These are phyloP conservation scores for Adoxophyes honmai DNA, from an alignment of 1,140 invertebrate genomes.

Conservation along the genomic window DNA sequence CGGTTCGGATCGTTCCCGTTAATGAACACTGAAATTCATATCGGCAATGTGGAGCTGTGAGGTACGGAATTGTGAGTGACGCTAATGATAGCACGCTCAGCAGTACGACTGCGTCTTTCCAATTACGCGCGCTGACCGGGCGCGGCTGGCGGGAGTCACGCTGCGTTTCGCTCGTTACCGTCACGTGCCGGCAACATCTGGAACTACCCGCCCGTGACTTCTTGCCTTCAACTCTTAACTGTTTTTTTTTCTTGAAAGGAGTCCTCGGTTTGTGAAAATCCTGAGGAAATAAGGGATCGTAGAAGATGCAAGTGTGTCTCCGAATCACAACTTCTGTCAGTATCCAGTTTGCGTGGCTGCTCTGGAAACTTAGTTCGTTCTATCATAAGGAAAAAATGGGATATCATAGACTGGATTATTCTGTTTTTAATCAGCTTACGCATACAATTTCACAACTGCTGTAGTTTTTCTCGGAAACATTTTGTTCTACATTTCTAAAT, in stretches of 20 bases:
- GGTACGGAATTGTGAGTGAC: constrained; percentile 63
- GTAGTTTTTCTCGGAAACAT: no score
- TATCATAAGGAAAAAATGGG: no score
- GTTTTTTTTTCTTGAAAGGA: background rate
- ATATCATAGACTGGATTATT: no score
- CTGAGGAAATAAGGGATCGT: no score
- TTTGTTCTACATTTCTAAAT: no score
- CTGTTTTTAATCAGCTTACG: no score
- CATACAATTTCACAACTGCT: no score
- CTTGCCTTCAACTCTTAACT: constrained; percentile 25
- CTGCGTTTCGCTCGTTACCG: constrained; percentile 61
- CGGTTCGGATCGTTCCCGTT: background rate
- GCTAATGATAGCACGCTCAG: constrained; percentile 67
- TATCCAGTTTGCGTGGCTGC: no score
- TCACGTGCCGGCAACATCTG: constrained; percentile 65
- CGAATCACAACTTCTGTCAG: no score
- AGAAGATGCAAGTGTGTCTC: no score
- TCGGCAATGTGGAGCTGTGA: constrained; percentile 27
- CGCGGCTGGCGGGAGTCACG: constrained; percentile 42
- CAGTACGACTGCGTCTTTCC: constrained; percentile 60
- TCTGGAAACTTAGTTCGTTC: no score
- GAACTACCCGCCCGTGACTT: constrained; percentile 41
- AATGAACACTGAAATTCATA: constrained; percentile 25
- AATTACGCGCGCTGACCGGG: constrained; percentile 43
- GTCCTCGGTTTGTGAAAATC: background rate